Evolutionary conservation across 2,113 vertebrate species (phyloP), one percentile per base, ranked within the genome.

Genomic region (Clupea harengus): DNA sequence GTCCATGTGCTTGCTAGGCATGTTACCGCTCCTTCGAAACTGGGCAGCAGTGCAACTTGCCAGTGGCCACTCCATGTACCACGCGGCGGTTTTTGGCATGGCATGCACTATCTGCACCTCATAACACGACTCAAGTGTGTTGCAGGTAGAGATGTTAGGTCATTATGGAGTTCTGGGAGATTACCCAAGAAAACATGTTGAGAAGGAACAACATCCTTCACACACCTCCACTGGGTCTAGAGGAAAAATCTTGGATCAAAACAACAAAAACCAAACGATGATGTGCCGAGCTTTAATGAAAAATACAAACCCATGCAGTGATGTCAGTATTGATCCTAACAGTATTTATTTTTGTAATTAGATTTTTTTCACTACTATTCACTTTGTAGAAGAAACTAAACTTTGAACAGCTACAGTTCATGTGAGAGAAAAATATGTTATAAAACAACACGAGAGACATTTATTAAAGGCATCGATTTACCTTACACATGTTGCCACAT

Each of bases 1-100:
- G 88, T 90, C 90, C 90, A 81, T 50, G 86, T 54, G 52, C 81
- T 46, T 28, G 67, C 10, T 15, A 28, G 45, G 7, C 44, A 44
- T 6, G 72, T 88, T 84, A 89, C 81, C 57, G 44, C 86, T 88
- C 86, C 83, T 86, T 81, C 82, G 85, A 89, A 67, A 75, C 67
- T 39, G 67, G 67, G 67, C 67, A 75, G 67, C 28, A 3, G 67
- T 39, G 67, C 67, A 75, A 32, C 67, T 32, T 15, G 10, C 67
- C 67, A 75, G 28, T 32, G 67, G 67, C 4, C 28, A 39, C 13
- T 75, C 13, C 17, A 32, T 75, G 10, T 39, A 39, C 67, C 9
- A 4, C 25, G 1, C 28, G 25, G 67, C 13, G 67, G 28, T 39
- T 75, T 75, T 75, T 32, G 54, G 54, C 54, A 57, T 75, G 28